Conservation (phyloP, 2,888 invertebrate genomes). For the Drosophila rubida region DNA sequence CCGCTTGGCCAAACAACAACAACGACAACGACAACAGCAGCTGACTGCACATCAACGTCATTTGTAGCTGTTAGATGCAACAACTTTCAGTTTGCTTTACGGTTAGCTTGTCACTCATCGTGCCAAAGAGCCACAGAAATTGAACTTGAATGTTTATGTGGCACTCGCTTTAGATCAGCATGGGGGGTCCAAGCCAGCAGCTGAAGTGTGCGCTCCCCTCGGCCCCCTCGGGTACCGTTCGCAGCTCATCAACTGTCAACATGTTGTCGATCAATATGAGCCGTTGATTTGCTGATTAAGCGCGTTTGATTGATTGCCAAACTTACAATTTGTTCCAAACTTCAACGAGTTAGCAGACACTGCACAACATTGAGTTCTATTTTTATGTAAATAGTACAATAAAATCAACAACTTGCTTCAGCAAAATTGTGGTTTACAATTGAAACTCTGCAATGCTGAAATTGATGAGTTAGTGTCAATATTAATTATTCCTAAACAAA, state of each 20-base stretch:
- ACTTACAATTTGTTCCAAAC: slow-evolving; percentile 23
- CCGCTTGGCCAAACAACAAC: slow-evolving; percentile 59
- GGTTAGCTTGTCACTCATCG: slow-evolving; percentile 55
- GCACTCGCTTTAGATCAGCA: slow-evolving; percentile 44
- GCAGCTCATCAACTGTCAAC: slow-evolving; percentile 49
- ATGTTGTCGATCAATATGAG: slow-evolving; percentile 54
- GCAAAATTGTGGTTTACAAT: no score
- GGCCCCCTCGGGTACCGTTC: not conserved
- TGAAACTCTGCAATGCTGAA: no score
- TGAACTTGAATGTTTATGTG: slow-evolving; percentile 78
- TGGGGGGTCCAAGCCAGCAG: slow-evolving; percentile 39
- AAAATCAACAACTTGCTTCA: no score
- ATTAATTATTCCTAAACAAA: no score
- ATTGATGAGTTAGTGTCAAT: no score
- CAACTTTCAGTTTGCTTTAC: slow-evolving; percentile 79
- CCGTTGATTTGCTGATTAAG: slow-evolving; percentile 54
- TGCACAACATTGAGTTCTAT: no score
- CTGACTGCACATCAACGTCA: slow-evolving; percentile 27
- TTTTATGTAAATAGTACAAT: no score
- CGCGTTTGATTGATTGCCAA: slow-evolving; percentile 47
- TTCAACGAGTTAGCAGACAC: no score
- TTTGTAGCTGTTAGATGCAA: slow-evolving; percentile 61
- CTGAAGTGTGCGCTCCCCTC: not conserved
- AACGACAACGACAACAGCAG: slow-evolving; percentile 33
- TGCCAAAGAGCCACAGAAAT: slow-evolving; percentile 54